Evolutionary conservation across 1,140 invertebrate genomes (phyloP).

Genomic region (Camponotus pennsylvanicus): DNA sequence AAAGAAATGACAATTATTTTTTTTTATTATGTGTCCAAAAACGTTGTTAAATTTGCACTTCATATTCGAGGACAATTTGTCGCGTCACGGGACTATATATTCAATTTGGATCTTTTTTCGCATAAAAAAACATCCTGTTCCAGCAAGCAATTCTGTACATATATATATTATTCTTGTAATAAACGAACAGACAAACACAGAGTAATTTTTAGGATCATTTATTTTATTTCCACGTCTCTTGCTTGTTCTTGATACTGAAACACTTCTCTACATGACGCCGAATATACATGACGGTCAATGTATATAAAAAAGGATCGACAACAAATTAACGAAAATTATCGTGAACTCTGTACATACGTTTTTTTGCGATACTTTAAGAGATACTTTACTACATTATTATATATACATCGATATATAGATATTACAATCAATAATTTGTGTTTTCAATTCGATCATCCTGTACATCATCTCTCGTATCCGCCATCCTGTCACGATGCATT

Average conservation of each 20-base stretch:
- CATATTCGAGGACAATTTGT: background rate
- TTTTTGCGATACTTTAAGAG: constrained; percentile 46
- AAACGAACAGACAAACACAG: too few relatives aligned
- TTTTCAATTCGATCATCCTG: constrained; percentile 73
- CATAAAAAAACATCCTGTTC: background rate
- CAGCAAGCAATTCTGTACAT: background rate
- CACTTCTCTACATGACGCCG: background rate
- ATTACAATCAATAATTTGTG: constrained; percentile 70
- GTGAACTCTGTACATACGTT: constrained; percentile 40
- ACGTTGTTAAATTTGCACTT: background rate
- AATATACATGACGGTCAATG: background rate
- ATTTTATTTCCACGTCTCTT: background rate
- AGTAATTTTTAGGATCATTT: too few relatives aligned
- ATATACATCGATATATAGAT: constrained; percentile 70
- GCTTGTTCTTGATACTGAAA: background rate
- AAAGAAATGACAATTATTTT: background rate
- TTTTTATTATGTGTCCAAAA: background rate
- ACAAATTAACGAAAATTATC: constrained; percentile 15
- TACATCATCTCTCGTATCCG: constrained; percentile 37
- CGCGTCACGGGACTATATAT: background rate
- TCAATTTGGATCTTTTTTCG: background rate
- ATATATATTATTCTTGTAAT: background rate
- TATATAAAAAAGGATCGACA: background rate
- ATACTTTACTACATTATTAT: constrained; percentile 32
- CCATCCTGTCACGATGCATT: background rate